Conservation (phyloP, 2,797 vertebrate species). For the Molossus molossus region DNA sequence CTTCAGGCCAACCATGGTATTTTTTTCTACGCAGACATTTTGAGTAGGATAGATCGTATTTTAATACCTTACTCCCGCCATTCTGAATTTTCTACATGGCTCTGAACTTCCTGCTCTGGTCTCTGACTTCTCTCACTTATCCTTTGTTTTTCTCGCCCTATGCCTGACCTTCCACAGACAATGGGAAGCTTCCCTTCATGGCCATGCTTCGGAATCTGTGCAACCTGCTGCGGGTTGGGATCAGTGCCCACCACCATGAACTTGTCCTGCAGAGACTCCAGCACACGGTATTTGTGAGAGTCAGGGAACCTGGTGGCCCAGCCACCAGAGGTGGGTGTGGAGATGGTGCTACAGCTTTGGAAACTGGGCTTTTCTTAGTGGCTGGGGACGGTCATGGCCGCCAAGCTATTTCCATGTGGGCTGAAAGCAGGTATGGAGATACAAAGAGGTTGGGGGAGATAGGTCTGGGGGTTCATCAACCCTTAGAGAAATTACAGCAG, state of each 20-base stretch:
- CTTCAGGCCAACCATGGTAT: neutral
- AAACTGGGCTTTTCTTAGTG: neutral
- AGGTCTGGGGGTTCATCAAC: neutral
- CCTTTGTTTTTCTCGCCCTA: neutral
- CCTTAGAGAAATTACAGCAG: neutral
- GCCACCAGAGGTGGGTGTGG: neutral
- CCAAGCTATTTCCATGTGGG: neutral
- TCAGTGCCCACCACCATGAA: constrained; percentile 92
- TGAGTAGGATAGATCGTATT: neutral
- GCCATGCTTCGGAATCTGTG: constrained; percentile 96
- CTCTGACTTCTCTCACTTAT: neutral
- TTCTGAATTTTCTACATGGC: neutral
- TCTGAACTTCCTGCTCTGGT: neutral
- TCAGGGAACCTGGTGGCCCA: neutral
- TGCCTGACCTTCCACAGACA: constrained; percentile 87
- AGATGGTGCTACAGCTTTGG: neutral
- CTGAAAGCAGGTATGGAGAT: neutral
- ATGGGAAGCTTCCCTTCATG: constrained; percentile 94
- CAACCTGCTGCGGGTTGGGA: constrained; percentile 92
- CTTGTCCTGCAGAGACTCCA: constrained; percentile 91
- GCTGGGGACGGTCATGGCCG: neutral
- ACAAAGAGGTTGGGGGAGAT: neutral
- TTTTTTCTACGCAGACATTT: constrained; percentile 7
- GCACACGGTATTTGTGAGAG: constrained; percentile 88
- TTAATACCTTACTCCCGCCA: neutral